These are phyloP conservation scores for Ailuropoda melanoleuca DNA, from an alignment of 2,113 vertebrate species.

Conservation along the genomic window DNA sequence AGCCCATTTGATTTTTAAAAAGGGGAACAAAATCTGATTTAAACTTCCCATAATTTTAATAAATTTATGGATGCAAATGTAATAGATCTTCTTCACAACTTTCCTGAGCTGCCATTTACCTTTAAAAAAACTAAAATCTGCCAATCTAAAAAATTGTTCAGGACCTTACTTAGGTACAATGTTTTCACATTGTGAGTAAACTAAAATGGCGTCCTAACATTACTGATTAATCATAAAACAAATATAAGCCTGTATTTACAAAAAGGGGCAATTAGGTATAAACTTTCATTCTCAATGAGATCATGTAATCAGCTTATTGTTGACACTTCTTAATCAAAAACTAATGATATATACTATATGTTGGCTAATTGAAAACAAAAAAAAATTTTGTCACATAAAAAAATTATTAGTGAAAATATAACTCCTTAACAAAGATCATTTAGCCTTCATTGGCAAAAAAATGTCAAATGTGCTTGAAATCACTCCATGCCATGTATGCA, in stretches of 20 bases:
- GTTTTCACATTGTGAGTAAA: not conserved
- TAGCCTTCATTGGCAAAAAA: conserved; percentile 29
- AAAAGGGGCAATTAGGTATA: not conserved
- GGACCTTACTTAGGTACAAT: not conserved
- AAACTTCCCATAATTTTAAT: conserved; percentile 19
- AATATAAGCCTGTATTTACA: not conserved
- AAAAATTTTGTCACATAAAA: not conserved
- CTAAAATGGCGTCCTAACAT: not conserved
- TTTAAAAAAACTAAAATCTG: not conserved
- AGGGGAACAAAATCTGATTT: not conserved
- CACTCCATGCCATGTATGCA: conserved; percentile 64
- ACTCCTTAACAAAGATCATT: not conserved
- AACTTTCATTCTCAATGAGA: not conserved
- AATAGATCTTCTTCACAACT: not conserved
- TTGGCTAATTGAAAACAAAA: not conserved
- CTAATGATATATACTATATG: not conserved
- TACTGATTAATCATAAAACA: not conserved
- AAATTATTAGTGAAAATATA: not conserved
- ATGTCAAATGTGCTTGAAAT: conserved; percentile 47
- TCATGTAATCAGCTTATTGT: not conserved
- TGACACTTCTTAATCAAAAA: not conserved
- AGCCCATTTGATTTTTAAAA: not conserved
- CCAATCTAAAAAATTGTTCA: not conserved
- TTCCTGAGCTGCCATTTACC: conserved; percentile 15
- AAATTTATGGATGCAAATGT: not conserved